Percentiles rank a stretch among this genome's conserved stretches.
These are phyloP conservation scores for Pedetes capensis DNA, from an alignment of 2,113 vertebrate species.

Conservation along the genomic window DNA sequence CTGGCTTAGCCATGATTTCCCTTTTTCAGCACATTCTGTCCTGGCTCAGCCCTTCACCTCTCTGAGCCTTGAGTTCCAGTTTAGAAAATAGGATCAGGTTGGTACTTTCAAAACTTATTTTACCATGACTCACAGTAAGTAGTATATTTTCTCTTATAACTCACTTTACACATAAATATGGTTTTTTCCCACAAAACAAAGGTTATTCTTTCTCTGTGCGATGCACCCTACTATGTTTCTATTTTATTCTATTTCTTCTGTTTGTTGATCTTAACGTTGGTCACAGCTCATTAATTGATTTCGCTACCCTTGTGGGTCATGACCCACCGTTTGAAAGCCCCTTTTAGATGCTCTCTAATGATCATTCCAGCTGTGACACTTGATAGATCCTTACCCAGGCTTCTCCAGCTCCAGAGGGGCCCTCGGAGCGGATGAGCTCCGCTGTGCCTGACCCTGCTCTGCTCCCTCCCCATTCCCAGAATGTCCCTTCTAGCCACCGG, in stretches of 20 bases:
- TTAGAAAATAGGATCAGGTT: not conserved
- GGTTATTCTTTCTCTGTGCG: not conserved
- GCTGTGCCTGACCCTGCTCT: not conserved
- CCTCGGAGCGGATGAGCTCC: not conserved
- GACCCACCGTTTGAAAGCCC: slow-evolving; percentile 44
- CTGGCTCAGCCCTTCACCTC: not conserved
- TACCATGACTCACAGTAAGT: not conserved
- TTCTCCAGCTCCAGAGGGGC: not conserved
- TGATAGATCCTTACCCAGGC: not conserved
- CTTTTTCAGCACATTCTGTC: not conserved
- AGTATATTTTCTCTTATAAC: not conserved
- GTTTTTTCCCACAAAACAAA: slow-evolving; percentile 42
- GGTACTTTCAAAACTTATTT: slow-evolving; percentile 12
- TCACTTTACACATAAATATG: not conserved
- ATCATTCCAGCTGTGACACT: slow-evolving; percentile 33
- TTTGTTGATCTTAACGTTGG: slow-evolving; percentile 21
- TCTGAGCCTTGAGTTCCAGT: not conserved
- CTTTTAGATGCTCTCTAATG: slow-evolving; percentile 27
- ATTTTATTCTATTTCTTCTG: not conserved
- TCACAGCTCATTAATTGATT: slow-evolving; percentile 55
- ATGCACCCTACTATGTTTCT: not conserved
- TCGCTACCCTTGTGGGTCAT: not conserved
- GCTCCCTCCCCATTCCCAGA: not conserved
- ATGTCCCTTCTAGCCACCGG: not conserved
- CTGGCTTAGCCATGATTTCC: not conserved